Conservation (phyloP, 1,140 invertebrate species). For the Drosophila oshimai region DNA sequence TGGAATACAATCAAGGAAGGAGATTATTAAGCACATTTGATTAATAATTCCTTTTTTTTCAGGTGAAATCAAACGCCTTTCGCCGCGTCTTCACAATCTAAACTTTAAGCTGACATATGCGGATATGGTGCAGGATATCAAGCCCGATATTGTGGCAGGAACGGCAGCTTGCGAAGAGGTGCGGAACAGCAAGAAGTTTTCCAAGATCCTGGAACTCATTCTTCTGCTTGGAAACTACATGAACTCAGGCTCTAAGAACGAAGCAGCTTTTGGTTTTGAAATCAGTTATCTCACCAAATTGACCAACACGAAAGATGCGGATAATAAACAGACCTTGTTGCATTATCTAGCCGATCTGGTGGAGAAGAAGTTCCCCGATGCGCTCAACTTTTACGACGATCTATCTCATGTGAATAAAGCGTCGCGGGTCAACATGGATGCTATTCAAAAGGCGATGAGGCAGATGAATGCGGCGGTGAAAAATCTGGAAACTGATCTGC, state of each 20-base stretch:
- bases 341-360: constrained; percentile 96
- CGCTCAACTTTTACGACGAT: constrained; percentile 93
- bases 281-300: constrained; percentile 98
- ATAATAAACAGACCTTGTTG: constrained; percentile 95
- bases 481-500: constrained; percentile 94
- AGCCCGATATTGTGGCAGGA: constrained; percentile 97
- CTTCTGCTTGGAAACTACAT: constrained; percentile 97
- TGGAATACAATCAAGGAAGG: background rate
- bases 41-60: background rate
- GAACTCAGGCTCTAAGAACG: constrained; percentile 97
- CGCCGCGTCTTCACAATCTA: constrained; percentile 93
- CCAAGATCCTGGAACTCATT: constrained; percentile 94
- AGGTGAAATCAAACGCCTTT: constrained; percentile 92
- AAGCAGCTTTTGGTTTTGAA: constrained; percentile 97
- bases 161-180: constrained; percentile 98
- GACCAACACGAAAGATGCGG: constrained; percentile 95
- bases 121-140: constrained; percentile 95
- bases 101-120: constrained; percentile 89
- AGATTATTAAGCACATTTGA: too few relatives aligned
- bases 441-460: constrained; percentile 91
- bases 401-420: constrained; percentile 92
- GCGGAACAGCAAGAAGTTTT: constrained; percentile 94
- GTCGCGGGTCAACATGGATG: constrained; percentile 92
- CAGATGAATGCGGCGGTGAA: constrained; percentile 94
- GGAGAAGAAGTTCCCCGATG: constrained; percentile 94